Evolutionary conservation across 2,888 invertebrate species (phyloP), one percentile per base, ranked within the genome.

Genomic region (Patella caerulea): DNA sequence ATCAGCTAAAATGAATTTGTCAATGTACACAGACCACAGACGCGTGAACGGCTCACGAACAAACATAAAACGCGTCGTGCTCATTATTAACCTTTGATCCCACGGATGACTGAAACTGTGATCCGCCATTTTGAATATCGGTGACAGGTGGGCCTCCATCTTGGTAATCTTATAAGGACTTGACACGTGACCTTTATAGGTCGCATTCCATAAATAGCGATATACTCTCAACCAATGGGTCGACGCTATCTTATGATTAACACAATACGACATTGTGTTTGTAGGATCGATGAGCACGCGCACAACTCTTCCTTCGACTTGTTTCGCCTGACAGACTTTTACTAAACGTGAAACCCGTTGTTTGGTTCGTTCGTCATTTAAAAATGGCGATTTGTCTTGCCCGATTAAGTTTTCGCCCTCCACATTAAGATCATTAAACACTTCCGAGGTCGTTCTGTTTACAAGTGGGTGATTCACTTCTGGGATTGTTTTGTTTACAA

Each of bases 21-120:
- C 85, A 53, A 84, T 79, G 73, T 80, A 85, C 3, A 83, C 83
- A 11, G 83, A 79, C 83, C 84, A 84, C 24, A 85, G 71, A 12
- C 84, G 80, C 2, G 75, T 15, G 70, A 82, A 84, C 2, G 85
- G 85, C 29, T 84, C 78, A 5, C 84, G 72, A 12, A 81, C 71
- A 74, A 83, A 82, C 81, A 85, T 83, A 72, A 84, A 85, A 17
- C 81, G 79, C 73, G 73, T 79, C 29, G 71, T 74, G 29, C 29
- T 71, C n/a, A 71, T 7, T 3, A 71, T 29, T 15, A 75, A 65
- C 71, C n/a, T 76, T 59, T 14, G 73, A 65, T 3, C 65, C 56
- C 4, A 69, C 52, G 24, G 55, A 24, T 56, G 56, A 2, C 12
- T 29, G 15, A 65, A 24, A 19, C 12, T 24, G n/a, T 19, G 55